Percentiles rank a stretch among this genome's conserved stretches.
Evolutionary conservation across 64 coral and sea anemone genomes (phyloP).

Genomic region (Pocillopora damicornis): DNA sequence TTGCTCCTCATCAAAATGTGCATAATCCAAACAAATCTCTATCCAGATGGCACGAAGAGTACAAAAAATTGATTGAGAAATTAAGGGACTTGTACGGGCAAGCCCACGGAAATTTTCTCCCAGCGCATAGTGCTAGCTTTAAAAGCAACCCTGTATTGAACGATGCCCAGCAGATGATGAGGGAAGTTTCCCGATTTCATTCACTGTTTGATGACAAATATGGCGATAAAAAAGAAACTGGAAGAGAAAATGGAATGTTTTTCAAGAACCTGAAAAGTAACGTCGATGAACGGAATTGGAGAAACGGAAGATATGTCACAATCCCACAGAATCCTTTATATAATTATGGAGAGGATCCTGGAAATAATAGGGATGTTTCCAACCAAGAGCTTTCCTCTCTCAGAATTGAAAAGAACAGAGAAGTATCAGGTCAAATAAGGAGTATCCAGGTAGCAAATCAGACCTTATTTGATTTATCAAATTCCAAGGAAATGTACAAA

Average conservation of each 20-base stretch:
- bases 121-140: not conserved
- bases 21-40: not conserved
- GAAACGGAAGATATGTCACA: not conserved
- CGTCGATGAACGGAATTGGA: too few species aligned
- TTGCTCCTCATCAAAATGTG: too few species aligned
- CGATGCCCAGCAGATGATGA: slow-evolving; percentile 24
- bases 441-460: not conserved
- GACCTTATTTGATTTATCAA: not conserved
- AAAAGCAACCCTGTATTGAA: not conserved
- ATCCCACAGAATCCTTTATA: not conserved
- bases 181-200: slow-evolving; percentile 23
- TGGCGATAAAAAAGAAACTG: not conserved
- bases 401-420: not conserved
- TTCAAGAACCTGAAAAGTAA: not conserved
- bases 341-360: too few species aligned
- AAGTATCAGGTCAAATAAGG: slow-evolving; percentile 4
- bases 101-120: not conserved
- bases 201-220: not conserved
- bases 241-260: not conserved
- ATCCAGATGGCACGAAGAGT: slow-evolving; percentile 16
- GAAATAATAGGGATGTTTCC: not conserved
- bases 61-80: slow-evolving; percentile 7
- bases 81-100: not conserved
- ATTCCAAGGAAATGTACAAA: not conserved
- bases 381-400: not conserved